Percentiles rank a stretch among this genome's conserved stretches.
phyloP scores from a whole-genome alignment of 2,797 vertebrate genomes.

The Rhinoraja longicauda region DNA sequence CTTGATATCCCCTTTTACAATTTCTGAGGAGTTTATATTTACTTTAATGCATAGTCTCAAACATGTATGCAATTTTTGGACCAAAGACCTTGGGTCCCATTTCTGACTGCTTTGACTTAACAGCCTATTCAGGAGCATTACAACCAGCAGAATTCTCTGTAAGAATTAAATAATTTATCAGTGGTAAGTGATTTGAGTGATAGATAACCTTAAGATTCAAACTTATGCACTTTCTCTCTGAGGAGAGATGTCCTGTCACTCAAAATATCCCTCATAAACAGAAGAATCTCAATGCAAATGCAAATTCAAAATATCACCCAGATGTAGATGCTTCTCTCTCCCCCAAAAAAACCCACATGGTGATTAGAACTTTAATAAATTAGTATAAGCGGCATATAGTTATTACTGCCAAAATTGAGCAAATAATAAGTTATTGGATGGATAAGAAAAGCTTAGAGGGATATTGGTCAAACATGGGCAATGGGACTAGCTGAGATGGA shows the following conservation, averaged over 20 bases:
- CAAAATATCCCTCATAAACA: background rate
- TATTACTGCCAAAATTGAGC: background rate
- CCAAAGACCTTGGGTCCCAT: background rate
- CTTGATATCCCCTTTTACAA: background rate
- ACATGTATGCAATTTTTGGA: background rate
- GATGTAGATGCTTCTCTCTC: no score
- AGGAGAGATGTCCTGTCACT: background rate
- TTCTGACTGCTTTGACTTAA: background rate
- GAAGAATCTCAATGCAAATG: background rate
- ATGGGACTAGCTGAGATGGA: no score
- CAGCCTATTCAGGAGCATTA: background rate
- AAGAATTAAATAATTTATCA: background rate
- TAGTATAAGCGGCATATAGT: background rate
- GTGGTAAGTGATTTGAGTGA: background rate
- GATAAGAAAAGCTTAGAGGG: no score
- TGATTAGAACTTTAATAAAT: background rate
- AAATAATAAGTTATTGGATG: background rate
- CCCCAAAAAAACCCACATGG: background rate
- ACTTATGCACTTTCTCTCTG: background rate
- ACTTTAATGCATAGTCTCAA: background rate
- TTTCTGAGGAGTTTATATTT: background rate
- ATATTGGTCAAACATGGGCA: no score
- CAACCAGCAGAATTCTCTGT: background rate
- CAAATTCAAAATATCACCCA: background rate
- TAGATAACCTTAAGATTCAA: background rate